A percentile compares a stretch with the other conserved stretches of the same genome.
Conservation (phyloP, 2,797 vertebrate species). For the Monodelphis domestica region DNA sequence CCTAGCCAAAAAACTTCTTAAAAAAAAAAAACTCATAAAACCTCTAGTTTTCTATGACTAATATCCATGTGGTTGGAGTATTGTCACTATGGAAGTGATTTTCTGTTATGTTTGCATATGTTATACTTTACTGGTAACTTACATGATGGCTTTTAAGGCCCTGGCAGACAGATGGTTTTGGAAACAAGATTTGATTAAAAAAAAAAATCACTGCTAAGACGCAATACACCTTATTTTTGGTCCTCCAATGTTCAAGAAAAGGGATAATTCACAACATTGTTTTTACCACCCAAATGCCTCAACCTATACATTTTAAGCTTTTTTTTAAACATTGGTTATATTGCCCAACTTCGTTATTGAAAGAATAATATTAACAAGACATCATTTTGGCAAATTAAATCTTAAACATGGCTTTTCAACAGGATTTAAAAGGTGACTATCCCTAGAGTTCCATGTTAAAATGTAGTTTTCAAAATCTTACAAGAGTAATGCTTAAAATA, state of each 20-base stretch:
- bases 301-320: conserved; percentile 87
- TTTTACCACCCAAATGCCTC: conserved; percentile 88
- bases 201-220: conserved; percentile 87
- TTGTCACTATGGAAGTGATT: conserved; percentile 86
- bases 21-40: conserved; percentile 84
- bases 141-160: conserved; percentile 88
- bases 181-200: conserved; percentile 83
- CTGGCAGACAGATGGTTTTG: conserved; percentile 86
- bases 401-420: conserved; percentile 94
- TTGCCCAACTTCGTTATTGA: conserved; percentile 88
- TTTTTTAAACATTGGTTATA: conserved; percentile 89
- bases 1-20: conserved; percentile 84
- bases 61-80: conserved; percentile 87
- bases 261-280: conserved; percentile 86
- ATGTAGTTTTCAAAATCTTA: conserved; percentile 95
- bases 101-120: conserved; percentile 87
- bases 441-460: conserved; percentile 93
- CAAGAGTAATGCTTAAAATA: conserved; percentile 95
- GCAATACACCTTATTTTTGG: conserved; percentile 89
- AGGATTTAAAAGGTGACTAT: conserved; percentile 96
- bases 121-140: conserved; percentile 87
- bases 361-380: conserved; percentile 89
- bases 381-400: conserved; percentile 95
- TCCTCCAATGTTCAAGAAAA: conserved; percentile 89
- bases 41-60: conserved; percentile 87